Conservation (phyloP, 2,113 vertebrate species). For the Ictalurus furcatus region DNA sequence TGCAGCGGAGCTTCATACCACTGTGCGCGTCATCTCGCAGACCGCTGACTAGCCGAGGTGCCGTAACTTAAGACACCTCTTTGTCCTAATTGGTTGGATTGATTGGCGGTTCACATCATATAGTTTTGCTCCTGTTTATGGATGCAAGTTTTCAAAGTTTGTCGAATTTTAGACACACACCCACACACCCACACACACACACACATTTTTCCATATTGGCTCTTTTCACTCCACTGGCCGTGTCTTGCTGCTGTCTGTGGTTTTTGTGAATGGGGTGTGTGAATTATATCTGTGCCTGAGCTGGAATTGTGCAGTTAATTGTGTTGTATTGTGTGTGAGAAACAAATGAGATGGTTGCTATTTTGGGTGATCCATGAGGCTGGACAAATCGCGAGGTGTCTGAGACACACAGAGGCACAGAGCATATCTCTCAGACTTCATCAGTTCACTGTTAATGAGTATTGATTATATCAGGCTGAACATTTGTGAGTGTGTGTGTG, state of each 20-base stretch:
- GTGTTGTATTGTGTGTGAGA: conserved; percentile 1
- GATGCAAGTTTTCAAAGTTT: background rate
- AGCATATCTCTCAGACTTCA: background rate
- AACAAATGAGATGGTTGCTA: background rate
- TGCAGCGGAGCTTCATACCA: background rate
- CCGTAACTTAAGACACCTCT: background rate
- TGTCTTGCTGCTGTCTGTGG: background rate
- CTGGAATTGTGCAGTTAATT: conserved; percentile 2
- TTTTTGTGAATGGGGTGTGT: background rate
- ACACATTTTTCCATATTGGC: background rate
- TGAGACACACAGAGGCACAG: background rate
- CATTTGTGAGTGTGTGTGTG: background rate
- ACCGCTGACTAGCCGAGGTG: background rate
- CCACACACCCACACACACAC: background rate
- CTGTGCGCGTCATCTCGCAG: background rate
- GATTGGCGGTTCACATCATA: background rate
- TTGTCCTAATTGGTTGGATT: background rate
- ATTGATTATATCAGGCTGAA: background rate
- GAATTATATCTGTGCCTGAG: background rate
- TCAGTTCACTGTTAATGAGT: conserved; percentile 6
- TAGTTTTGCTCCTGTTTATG: background rate
- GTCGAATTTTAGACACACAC: background rate
- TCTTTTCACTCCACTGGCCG: background rate
- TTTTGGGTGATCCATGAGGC: background rate
- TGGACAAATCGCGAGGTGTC: background rate